Percentiles rank a stretch among this genome's conserved stretches.
phyloP scores from a whole-genome alignment of 2,888 invertebrate species.

The Hartigia nigra region DNA sequence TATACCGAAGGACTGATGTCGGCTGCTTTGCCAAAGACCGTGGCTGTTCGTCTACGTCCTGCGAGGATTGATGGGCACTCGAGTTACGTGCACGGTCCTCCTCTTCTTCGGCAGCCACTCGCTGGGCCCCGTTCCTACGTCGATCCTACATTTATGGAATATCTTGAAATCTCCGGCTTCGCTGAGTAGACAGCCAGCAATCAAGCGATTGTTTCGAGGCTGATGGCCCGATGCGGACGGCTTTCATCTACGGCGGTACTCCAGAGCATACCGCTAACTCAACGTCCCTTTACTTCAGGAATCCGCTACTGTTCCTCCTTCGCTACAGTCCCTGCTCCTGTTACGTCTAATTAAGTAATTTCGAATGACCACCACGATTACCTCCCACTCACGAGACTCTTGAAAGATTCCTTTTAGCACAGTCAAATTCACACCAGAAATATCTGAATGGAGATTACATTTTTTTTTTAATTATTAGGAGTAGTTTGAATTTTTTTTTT shows the following conservation, averaged over 20 bases:
- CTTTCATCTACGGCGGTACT: slow-evolving; percentile 9
- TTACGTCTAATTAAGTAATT: slow-evolving; percentile 29
- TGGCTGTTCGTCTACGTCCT: slow-evolving; percentile 62
- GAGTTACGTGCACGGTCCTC: slow-evolving; percentile 41
- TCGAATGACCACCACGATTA: slow-evolving; percentile 3
- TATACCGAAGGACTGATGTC: slow-evolving; percentile 47
- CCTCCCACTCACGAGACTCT: not conserved
- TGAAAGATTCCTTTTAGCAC: not conserved
- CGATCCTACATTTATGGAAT: slow-evolving; percentile 62
- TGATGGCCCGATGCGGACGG: slow-evolving; percentile 20
- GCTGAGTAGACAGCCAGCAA: slow-evolving; percentile 39
- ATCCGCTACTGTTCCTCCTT: not conserved
- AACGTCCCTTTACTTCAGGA: not conserved
- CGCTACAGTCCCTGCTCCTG: slow-evolving; percentile 2
- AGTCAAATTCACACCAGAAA: not conserved
- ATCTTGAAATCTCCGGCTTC: slow-evolving; percentile 56
- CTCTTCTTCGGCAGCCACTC: slow-evolving; percentile 26
- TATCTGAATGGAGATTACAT: not conserved
- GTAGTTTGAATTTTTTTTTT: not conserved
- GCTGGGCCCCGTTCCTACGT: slow-evolving; percentile 24
- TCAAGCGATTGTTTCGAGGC: slow-evolving; percentile 49
- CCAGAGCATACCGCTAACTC: not conserved
- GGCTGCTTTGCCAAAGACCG: slow-evolving; percentile 59
- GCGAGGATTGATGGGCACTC: slow-evolving; percentile 60
- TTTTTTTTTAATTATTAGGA: not conserved